A percentile compares a stretch with the other conserved stretches of the same genome.
phyloP scores from a whole-genome alignment of 1,140 invertebrate genomes.

The Aphelenchoides fujianensis region DNA sequence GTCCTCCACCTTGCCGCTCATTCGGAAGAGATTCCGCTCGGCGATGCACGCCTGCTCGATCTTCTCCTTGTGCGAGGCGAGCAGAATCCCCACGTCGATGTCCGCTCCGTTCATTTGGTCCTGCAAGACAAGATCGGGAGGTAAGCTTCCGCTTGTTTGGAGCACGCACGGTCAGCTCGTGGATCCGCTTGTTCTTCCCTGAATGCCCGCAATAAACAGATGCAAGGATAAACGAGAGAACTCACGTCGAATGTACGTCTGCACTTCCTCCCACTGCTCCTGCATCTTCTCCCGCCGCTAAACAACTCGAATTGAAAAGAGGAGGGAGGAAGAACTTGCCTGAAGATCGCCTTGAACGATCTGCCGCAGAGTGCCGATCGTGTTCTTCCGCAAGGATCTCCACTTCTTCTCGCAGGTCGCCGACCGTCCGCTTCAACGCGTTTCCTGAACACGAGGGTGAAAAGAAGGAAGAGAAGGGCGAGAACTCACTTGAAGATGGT shows the following conservation, averaged over 20 bases:
- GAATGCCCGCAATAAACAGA: not conserved
- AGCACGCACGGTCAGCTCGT: conserved; percentile 14
- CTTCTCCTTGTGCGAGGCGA: conserved; percentile 21
- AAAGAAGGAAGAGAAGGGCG: conserved; percentile 6
- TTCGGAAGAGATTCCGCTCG: conserved; percentile 8
- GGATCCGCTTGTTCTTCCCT: conserved; percentile 17
- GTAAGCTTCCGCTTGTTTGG: not conserved
- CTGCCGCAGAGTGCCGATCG: not conserved
- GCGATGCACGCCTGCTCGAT: conserved; percentile 18
- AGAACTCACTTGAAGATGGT: too few species aligned
- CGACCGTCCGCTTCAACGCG: conserved; percentile 12
- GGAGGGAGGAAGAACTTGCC: not conserved
- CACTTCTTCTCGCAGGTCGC: conserved; percentile 14
- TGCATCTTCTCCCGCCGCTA: conserved; percentile 17
- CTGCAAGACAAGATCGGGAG: too few species aligned
- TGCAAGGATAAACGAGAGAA: too few species aligned
- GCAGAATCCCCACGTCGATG: conserved; percentile 11
- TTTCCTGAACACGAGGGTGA: not conserved
- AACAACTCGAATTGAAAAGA: not conserved
- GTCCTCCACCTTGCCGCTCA: conserved; percentile 7
- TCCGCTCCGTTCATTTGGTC: conserved; percentile 15
- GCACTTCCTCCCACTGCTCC: conserved; percentile 3
- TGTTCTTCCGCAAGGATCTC: conserved; percentile 15
- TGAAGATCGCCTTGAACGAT: conserved; percentile 12
- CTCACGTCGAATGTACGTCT: conserved; percentile 1